Evolutionary conservation across 2,797 vertebrate species (phyloP).

Genomic region (Arctocebus calabarensis): DNA sequence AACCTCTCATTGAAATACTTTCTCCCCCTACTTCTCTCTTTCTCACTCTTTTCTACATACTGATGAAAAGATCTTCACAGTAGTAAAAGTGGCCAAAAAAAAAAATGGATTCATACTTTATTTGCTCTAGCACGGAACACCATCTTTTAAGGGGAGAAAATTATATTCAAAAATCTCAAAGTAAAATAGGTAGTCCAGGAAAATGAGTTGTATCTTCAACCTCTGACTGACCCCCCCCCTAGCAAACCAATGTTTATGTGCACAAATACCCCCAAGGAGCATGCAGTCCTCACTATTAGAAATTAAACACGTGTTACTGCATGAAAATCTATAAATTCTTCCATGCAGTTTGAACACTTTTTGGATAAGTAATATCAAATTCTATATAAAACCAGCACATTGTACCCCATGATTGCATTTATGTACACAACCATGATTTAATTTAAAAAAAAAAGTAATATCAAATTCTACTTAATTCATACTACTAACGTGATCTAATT

Average conservation of each 20-base stretch:
- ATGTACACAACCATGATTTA: too few species aligned
- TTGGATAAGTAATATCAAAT: not conserved
- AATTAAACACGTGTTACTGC: not conserved
- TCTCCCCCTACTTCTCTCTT: not conserved
- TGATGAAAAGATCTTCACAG: not conserved
- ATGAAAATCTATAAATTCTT: not conserved
- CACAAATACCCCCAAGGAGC: not conserved
- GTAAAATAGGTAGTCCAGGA: not conserved
- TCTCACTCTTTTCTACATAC: not conserved
- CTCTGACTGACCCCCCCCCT: not conserved
- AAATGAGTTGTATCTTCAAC: not conserved
- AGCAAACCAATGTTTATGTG: not conserved
- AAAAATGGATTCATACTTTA: not conserved
- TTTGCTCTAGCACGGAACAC: not conserved
- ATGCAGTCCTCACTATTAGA: not conserved
- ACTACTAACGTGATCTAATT: not conserved
- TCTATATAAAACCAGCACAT: too few species aligned
- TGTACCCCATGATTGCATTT: too few species aligned
- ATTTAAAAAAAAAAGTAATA: too few species aligned
- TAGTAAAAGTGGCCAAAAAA: not conserved
- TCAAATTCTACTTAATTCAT: not conserved
- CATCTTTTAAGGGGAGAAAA: not conserved
- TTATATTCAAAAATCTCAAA: not conserved
- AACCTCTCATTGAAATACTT: not conserved
- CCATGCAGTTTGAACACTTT: not conserved